phyloP scores from a whole-genome alignment of 2,888 invertebrate genomes.

The Plebejus melissa region DNA sequence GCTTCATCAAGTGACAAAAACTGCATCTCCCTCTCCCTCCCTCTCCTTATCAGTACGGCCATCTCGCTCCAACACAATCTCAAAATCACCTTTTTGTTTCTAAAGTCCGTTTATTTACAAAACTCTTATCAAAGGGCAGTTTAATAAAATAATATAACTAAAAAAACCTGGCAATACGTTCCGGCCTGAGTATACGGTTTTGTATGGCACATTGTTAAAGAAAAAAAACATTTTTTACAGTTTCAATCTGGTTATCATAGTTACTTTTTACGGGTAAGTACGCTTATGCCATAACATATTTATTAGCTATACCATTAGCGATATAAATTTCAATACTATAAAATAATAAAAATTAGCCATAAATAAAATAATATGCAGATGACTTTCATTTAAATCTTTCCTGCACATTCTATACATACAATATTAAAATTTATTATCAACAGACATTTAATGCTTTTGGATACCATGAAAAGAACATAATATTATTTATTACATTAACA shows the following conservation, averaged over 20 bases:
- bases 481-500: neutral
- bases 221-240: neutral
- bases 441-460: neutral
- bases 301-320: neutral
- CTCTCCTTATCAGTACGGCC: neutral
- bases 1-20: neutral
- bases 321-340: neutral
- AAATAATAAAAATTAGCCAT: neutral
- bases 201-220: constrained; percentile 6
- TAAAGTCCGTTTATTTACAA: neutral
- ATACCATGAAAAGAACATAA: neutral
- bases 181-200: neutral
- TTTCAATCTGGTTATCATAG: neutral
- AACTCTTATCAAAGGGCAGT: neutral
- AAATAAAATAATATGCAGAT: neutral
- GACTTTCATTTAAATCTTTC: neutral
- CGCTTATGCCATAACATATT: neutral
- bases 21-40: neutral
- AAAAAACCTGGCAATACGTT: neutral
- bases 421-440: neutral
- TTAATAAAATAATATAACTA: neutral
- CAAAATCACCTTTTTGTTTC: neutral
- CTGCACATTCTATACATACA: neutral
- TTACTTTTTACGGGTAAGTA: neutral
- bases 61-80: neutral